Evolutionary conservation across 2,797 vertebrate species (phyloP), one percentile per base, ranked within the genome.

Genomic region (Acestrorhynchus altus): DNA sequence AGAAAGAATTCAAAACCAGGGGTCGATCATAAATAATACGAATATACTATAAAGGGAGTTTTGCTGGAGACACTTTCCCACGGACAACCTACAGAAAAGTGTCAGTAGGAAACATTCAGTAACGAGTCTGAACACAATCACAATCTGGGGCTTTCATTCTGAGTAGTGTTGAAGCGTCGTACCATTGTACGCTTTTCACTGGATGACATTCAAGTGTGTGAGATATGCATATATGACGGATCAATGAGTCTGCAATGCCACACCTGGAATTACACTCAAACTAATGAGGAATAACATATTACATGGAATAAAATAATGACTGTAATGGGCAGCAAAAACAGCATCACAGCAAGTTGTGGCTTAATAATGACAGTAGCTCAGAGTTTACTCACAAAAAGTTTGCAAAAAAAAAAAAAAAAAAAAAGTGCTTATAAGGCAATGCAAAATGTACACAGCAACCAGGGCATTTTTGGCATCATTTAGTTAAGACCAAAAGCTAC

Each of bases 11-110:
- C 22, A 15, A 47, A 47, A 61, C 67, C n/a, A 51, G n/a, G 47
- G 51, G 73, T 71, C 31, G 31, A 49, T 65, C 13, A 66, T 63
- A 39, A 64, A 77, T 75, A 61, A 74, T 77, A 79, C 63, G 79
- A 56, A 72, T 44, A 59, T 26, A 69, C 6, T 69, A 51, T 69
- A 52, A 69, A 35, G 18, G 20, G 16, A 31, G 7, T 22, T 47
- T 51, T 35, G 18, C 4, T 68, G 44, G 64, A 60, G 60, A 75
- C 18, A 47, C 26, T 40, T 28, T 49, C 24, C 5, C 26, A 28
- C 59, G 1, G 57, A n/a, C 1, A 20, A 44, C 26, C 49, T 51
- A 72, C 42, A 51, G 52, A 65, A 54, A 67, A 46, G 54, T 57
- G 22, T 35, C 8, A 0, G 4, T 64, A 42, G 56, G 42, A 56